phyloP scores from a whole-genome alignment of 2,113 vertebrate genomes.

The Lepus americanus region DNA sequence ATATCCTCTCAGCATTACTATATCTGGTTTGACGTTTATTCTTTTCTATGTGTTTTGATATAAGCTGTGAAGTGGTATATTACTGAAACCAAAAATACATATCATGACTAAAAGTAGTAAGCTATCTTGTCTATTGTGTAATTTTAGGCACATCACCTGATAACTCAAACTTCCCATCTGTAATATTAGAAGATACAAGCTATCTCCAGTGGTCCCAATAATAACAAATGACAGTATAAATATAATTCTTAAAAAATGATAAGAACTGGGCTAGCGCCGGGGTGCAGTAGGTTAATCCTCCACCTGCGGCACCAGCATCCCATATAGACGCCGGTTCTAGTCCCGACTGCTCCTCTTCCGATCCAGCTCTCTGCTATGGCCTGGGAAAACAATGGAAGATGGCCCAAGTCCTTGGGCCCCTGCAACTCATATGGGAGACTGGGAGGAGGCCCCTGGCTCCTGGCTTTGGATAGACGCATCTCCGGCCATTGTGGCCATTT shows the following conservation, averaged over 20 bases:
- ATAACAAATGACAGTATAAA: conserved; percentile 30
- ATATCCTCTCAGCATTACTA: not conserved
- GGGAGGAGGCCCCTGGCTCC: too few species aligned
- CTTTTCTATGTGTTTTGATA: not conserved
- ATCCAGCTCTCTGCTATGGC: too few species aligned
- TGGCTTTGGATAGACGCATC: too few species aligned
- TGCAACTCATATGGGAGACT: too few species aligned
- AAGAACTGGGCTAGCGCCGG: not conserved
- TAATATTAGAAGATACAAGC: conserved; percentile 15
- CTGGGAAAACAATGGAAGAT: too few species aligned
- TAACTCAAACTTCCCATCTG: conserved; percentile 37
- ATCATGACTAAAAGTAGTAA: not conserved
- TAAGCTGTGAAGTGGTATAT: conserved; percentile 14
- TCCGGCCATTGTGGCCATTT: too few species aligned
- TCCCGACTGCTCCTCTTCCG: too few species aligned
- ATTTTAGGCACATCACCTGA: conserved; percentile 35
- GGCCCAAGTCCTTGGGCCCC: too few species aligned
- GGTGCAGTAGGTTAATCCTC: too few species aligned
- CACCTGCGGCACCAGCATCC: too few species aligned
- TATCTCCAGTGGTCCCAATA: not conserved
- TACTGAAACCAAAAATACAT: conserved; percentile 32
- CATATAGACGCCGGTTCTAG: too few species aligned
- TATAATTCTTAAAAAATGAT: conserved; percentile 13
- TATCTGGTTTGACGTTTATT: conserved; percentile 51
- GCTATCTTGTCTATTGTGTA: conserved; percentile 21